Base-by-base conservation (phyloP, 2,888 invertebrate genomes). In the Protodeltote pygarga region DNA sequence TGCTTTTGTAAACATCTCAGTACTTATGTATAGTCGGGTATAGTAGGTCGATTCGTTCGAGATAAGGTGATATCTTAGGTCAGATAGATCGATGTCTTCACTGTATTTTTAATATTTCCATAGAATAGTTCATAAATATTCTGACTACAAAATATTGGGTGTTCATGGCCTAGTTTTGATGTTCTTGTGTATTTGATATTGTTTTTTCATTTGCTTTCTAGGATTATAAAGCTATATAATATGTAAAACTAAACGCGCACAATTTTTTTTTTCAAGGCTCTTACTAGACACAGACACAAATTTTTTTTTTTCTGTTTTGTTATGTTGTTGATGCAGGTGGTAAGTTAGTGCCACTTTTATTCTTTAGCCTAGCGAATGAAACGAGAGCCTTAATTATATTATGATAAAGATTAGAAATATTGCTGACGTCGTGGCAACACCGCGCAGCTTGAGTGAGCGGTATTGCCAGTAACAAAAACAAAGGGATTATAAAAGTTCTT, bases 1-100 rank as follows among this genome's bases (percentile, higher is more conserved):
- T 52, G 85, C 85, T 86, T 84, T 79, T 83, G 78, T 83, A 81
- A 80, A 79, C 74, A 76, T 76, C 70, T 75, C 75, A 57, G 73
- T n/a, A n/a, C n/a, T 65, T 80, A 79, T 83, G 79, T 83, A 83
- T 85, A 85, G 81, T 82, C 76, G 74, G 75, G 75, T 80, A 73
- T 52, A 15, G 75, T 85, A 85, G 83, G 75, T 73, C 52, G 74
- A 69, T 66, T 70, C 61, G 69, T 71, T 79, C 68, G 75, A 67
- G 68, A 65, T 82, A 80, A 80, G 79, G 82, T 81, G 81, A 85
- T 83, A 80, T 73, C 67, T 75, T 85, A 85, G 85, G 78, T 75
- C 73, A 71, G 73, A 81, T 88, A 89, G 86, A 80, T 89, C 72
- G 82, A 87, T 89, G 89, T 91, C 89, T 90, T 87, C 82, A 85